phyloP scores from a whole-genome alignment of 1,140 invertebrate species.

The Nautilus pompilius region DNA sequence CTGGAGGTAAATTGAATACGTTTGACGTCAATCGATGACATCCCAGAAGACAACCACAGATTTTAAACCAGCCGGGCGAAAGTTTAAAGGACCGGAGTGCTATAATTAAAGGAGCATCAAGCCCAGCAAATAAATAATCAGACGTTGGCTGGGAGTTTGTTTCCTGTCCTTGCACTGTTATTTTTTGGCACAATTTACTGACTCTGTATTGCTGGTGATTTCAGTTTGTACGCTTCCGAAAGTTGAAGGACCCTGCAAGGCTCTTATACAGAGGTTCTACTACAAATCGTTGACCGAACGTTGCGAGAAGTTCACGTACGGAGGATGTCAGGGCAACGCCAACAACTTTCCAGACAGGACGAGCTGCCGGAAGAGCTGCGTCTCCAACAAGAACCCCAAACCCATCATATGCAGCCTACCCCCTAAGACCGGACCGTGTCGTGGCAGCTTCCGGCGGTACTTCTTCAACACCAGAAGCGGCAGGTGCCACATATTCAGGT shows the following conservation, averaged over 20 bases:
- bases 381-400: background rate
- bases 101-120: too few relatives aligned
- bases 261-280: constrained; percentile 50
- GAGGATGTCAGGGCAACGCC: constrained; percentile 61
- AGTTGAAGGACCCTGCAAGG: constrained; percentile 38
- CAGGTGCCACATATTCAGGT: constrained; percentile 64
- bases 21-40: too few relatives aligned
- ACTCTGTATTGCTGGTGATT: constrained; percentile 58
- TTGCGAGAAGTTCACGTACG: constrained; percentile 61
- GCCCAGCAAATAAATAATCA: too few relatives aligned
- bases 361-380: constrained; percentile 54
- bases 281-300: constrained; percentile 50
- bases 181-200: constrained; percentile 4
- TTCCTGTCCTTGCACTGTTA: constrained; percentile 10
- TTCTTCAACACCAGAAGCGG: constrained; percentile 59
- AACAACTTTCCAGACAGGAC: constrained; percentile 58
- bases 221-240: constrained; percentile 29
- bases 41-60: too few relatives aligned
- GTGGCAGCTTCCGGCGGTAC: constrained; percentile 36
- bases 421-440: constrained; percentile 14
- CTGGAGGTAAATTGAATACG: too few relatives aligned
- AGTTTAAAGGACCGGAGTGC: too few relatives aligned
- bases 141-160: too few relatives aligned
- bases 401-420: constrained; percentile 16
- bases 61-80: too few relatives aligned